phyloP scores from a whole-genome alignment of 1,140 invertebrate species.

The Hypsibius dujardini region DNA sequence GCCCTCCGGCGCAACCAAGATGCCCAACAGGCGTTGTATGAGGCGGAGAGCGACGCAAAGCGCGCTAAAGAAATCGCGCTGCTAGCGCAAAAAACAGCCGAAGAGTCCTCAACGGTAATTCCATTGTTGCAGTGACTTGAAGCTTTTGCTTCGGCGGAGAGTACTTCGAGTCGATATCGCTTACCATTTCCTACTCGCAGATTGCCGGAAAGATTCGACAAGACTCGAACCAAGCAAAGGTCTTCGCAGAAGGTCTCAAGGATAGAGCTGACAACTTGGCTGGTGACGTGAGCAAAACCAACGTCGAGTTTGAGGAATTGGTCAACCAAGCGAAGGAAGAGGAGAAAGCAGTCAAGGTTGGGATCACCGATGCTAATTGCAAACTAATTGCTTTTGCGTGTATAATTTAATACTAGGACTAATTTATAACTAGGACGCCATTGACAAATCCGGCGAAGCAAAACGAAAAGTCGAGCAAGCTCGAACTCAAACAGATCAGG shows the following conservation, averaged over 20 bases:
- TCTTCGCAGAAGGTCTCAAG: slow-evolving; percentile 49
- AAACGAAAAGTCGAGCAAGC: slow-evolving; percentile 60
- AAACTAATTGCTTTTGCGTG: too few relatives aligned
- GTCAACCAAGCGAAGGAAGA: slow-evolving; percentile 56
- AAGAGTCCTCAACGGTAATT: slow-evolving; percentile 51
- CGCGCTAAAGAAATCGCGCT: slow-evolving; percentile 54
- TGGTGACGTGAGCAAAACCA: slow-evolving; percentile 49
- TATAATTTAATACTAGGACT: too few relatives aligned
- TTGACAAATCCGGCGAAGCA: slow-evolving; percentile 24
- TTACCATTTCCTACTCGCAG: slow-evolving; percentile 32
- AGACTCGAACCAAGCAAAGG: slow-evolving; percentile 54
- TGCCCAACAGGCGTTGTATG: slow-evolving; percentile 42
- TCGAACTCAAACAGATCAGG: slow-evolving; percentile 56
- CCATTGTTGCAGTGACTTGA: slow-evolving; percentile 12
- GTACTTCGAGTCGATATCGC: slow-evolving; percentile 15
- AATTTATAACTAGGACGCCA: slow-evolving; percentile 38
- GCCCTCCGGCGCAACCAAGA: slow-evolving; percentile 42
- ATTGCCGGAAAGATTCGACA: slow-evolving; percentile 54
- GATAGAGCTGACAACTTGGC: slow-evolving; percentile 56
- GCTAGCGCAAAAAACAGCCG: slow-evolving; percentile 50
- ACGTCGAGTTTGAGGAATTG: slow-evolving; percentile 46
- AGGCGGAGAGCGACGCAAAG: slow-evolving; percentile 57
- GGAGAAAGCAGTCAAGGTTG: slow-evolving; percentile 43
- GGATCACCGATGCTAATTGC: too few relatives aligned
- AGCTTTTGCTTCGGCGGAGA: slow-evolving; percentile 4